phyloP scores from a whole-genome alignment of 2,888 invertebrate species.

The Amblyteles armatorius region DNA sequence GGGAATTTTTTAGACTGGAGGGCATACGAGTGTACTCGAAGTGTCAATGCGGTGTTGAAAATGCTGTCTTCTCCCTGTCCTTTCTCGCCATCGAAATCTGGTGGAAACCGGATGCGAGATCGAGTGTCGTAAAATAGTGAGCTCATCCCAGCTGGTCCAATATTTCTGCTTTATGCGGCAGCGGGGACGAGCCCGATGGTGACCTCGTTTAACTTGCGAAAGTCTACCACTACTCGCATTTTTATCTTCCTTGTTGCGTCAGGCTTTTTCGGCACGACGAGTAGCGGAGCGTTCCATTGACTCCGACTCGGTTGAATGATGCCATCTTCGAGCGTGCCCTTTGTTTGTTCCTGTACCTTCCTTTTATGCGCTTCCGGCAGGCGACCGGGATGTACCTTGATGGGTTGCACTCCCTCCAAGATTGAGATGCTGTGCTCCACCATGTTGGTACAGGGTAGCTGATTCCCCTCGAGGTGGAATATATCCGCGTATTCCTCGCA shows the following conservation, averaged over 20 bases:
- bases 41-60: constrained; percentile 15
- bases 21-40: not conserved
- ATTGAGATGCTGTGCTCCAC: not conserved
- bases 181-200: not conserved
- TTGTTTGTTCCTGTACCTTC: not conserved
- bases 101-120: not conserved
- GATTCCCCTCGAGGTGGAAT: not conserved
- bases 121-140: not conserved
- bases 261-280: constrained; percentile 20
- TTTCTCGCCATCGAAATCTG: not conserved
- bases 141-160: not conserved
- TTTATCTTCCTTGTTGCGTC: not conserved
- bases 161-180: not conserved
- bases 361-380: not conserved
- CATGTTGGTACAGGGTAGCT: not conserved
- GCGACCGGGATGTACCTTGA: no score
- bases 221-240: not conserved
- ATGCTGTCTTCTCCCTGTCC: not conserved
- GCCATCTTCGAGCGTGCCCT: constrained; percentile 9
- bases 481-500: no score
- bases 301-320: constrained; percentile 9
- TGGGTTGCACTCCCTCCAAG: no score
- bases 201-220: not conserved
- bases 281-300: constrained; percentile 50
- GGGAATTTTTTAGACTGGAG: not conserved